phyloP scores from a whole-genome alignment of 1,140 invertebrate genomes.

The Lepidurus packardi region DNA sequence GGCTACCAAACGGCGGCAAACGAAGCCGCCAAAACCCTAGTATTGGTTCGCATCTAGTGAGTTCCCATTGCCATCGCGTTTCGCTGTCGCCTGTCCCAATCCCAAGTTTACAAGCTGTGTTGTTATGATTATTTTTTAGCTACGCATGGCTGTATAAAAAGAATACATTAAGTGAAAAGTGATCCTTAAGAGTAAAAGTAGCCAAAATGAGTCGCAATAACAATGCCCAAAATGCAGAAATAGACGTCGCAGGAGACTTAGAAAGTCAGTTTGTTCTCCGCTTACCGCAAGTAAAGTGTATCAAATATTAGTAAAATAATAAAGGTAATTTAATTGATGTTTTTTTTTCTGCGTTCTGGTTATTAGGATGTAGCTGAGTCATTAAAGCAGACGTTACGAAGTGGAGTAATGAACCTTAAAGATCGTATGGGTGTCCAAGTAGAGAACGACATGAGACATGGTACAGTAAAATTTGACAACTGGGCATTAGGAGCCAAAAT shows the following conservation, averaged over 20 bases:
- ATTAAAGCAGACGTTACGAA: slow-evolving; percentile 66
- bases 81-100: no score
- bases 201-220: not conserved
- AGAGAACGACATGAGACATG: slow-evolving; percentile 83
- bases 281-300: not conserved
- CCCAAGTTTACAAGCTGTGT: no score
- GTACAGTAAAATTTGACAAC: slow-evolving; percentile 81
- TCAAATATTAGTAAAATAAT: not conserved
- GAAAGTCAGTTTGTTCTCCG: slow-evolving; percentile 11
- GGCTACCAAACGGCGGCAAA: no score
- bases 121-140: no score
- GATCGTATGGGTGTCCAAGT: slow-evolving; percentile 83
- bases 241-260: not conserved
- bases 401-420: slow-evolving; percentile 68
- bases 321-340: not conserved
- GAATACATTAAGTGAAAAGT: not conserved
- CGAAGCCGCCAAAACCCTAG: no score
- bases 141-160: no score
- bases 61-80: no score
- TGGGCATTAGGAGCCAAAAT: slow-evolving; percentile 81
- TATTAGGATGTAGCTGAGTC: slow-evolving; percentile 65
- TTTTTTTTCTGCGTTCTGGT: not conserved
- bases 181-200: not conserved
- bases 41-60: no score
- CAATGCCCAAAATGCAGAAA: not conserved